Percentiles rank a stretch among this genome's conserved stretches.
These are phyloP conservation scores for Habropoda laboriosa DNA, from an alignment of 1,140 invertebrate genomes.

Conservation along the genomic window DNA sequence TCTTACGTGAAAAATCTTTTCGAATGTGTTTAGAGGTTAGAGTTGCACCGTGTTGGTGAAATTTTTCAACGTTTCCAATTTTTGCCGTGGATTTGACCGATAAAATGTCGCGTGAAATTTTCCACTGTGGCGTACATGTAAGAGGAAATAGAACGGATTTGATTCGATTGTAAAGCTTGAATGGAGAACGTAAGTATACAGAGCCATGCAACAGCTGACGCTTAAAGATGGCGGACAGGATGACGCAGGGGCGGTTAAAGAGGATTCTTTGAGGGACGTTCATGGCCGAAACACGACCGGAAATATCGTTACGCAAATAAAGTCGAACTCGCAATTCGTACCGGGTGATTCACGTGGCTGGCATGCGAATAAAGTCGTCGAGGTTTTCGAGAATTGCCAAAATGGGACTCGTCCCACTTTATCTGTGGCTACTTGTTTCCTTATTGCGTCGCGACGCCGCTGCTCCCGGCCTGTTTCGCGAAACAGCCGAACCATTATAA, in stretches of 20 bases:
- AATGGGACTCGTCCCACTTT: constrained; percentile 21
- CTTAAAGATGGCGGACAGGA: not conserved
- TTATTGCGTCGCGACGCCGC: constrained; percentile 13
- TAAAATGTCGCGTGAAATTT: no score
- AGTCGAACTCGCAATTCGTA: constrained; percentile 33
- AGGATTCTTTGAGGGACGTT: not conserved
- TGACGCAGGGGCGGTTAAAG: not conserved
- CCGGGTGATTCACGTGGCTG: constrained; percentile 55
- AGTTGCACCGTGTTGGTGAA: no score
- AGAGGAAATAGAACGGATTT: not conserved
- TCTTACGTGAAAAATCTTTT: no score
- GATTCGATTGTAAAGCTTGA: not conserved
- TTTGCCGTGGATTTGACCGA: no score
- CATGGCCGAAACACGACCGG: constrained; percentile 27
- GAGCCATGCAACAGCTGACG: not conserved
- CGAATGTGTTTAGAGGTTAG: no score
- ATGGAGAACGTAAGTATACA: not conserved
- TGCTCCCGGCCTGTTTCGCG: no score
- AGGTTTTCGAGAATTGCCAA: constrained; percentile 56
- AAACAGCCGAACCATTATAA: not conserved
- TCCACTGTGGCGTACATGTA: no score
- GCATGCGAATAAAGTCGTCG: constrained; percentile 50
- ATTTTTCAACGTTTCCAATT: no score
- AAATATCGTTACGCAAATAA: constrained; percentile 53
- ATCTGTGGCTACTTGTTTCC: constrained; percentile 28